These are phyloP conservation scores for Fulmarus glacialis DNA, from an alignment of 2,113 vertebrate genomes.

Conservation along the genomic window DNA sequence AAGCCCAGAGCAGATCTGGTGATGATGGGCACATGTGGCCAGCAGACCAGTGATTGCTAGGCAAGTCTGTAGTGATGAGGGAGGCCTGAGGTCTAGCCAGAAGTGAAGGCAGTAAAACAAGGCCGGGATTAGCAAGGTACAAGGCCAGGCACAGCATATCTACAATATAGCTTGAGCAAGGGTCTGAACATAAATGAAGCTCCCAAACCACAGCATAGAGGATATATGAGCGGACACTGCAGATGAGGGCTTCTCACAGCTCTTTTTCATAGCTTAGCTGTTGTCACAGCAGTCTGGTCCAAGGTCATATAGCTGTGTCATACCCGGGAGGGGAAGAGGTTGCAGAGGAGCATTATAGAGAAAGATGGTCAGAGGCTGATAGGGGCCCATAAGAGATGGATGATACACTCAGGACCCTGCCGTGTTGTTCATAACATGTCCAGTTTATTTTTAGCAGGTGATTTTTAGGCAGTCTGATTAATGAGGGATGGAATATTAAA, in stretches of 20 bases:
- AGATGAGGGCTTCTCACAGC: neutral
- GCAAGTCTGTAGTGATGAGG: neutral
- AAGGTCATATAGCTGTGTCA: neutral
- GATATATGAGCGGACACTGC: rapidly evolving
- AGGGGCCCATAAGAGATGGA: neutral
- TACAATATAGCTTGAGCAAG: neutral
- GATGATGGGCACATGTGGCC: neutral
- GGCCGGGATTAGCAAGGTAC: neutral
- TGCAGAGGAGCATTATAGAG: neutral
- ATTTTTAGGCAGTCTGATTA: neutral
- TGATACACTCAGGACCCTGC: neutral
- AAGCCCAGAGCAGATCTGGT: neutral
- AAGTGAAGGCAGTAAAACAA: neutral
- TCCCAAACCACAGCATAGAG: neutral
- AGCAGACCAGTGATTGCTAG: neutral
- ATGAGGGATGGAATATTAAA: neutral
- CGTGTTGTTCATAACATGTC: neutral
- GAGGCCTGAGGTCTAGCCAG: neutral
- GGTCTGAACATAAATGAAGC: neutral
- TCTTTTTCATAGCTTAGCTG: neutral
- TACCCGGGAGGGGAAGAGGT: rapidly evolving
- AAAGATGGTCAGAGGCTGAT: neutral
- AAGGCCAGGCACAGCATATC: neutral
- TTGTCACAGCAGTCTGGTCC: neutral
- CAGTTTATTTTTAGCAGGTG: neutral